Conservation (phyloP, 2,113 vertebrate genomes). For the Cairina moschata region DNA sequence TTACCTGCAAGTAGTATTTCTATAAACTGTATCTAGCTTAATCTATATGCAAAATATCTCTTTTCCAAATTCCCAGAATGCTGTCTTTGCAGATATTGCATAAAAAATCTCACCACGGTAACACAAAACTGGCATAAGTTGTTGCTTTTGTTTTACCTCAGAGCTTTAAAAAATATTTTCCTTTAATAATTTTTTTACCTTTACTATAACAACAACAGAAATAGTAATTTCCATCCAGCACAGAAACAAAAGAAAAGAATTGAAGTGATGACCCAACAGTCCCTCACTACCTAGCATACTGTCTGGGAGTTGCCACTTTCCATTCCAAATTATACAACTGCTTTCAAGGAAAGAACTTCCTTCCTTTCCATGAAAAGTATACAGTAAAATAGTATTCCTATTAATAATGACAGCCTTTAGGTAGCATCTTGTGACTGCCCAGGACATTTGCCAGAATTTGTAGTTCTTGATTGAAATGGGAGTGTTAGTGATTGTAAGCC, state of each 20-base stretch:
- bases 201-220: neutral
- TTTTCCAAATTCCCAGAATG: neutral
- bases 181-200: neutral
- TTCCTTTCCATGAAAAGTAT: neutral
- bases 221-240: neutral
- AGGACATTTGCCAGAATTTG: neutral
- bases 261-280: neutral
- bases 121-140: neutral
- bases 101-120: neutral
- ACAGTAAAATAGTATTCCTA: neutral
- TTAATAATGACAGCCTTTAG: neutral
- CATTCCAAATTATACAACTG: neutral
- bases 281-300: neutral
- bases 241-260: neutral
- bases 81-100: neutral
- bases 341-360: neutral
- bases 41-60: neutral
- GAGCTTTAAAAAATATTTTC: neutral
- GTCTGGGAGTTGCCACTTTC: neutral
- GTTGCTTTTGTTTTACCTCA: neutral
- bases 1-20: neutral
- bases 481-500: neutral
- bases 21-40: neutral
- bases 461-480: neutral
- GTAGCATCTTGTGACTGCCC: neutral